A percentile compares a stretch with the other conserved stretches of the same genome.
These are phyloP conservation scores for Taxidea taxus DNA, from an alignment of 2,113 vertebrate genomes.

Conservation along the genomic window DNA sequence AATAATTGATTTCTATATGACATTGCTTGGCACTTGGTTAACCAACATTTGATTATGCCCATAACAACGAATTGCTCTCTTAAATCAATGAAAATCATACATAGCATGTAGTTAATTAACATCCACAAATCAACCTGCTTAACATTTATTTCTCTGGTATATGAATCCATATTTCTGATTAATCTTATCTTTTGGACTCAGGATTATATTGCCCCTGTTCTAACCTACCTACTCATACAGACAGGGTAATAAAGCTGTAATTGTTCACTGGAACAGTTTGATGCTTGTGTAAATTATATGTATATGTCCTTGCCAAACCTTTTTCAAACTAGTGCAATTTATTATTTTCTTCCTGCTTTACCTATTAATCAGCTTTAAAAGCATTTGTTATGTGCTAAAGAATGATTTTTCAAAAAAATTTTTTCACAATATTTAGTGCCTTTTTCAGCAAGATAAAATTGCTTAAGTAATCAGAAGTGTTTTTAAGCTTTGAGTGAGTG, in stretches of 20 bases:
- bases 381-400: too few species aligned
- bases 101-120: background rate
- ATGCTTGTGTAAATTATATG: background rate
- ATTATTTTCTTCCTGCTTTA: background rate
- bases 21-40: background rate
- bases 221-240: background rate
- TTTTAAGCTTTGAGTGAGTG: background rate
- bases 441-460: background rate
- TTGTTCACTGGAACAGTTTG: background rate
- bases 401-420: background rate
- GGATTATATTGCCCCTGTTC: background rate
- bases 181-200: background rate
- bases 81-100: background rate
- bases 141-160: background rate
- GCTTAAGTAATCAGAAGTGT: background rate
- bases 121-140: background rate
- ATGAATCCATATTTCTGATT: background rate
- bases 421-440: background rate
- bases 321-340: background rate
- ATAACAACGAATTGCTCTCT: background rate
- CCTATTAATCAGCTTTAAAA: too few species aligned
- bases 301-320: background rate
- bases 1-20: background rate
- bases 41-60: background rate
- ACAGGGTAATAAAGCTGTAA: background rate